Evolutionary conservation across 2,888 invertebrate genomes (phyloP).

Genomic region (Hipparchia semele): DNA sequence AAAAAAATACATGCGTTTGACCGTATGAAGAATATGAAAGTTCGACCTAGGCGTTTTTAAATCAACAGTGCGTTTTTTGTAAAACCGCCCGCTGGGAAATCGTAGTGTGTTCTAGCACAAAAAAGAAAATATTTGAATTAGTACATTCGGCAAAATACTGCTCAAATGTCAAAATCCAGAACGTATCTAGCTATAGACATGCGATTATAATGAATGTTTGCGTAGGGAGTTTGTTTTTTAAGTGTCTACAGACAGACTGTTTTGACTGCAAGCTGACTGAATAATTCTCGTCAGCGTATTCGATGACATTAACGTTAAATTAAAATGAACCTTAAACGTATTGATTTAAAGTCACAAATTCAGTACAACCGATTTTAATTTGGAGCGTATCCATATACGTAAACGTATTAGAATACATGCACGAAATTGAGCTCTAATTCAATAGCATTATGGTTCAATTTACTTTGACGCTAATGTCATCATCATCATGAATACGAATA

Average conservation of each 20-base stretch:
- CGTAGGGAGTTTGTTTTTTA: slow-evolving; percentile 39
- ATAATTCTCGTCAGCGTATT: background rate
- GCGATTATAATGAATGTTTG: slow-evolving; percentile 18
- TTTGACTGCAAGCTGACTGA: background rate
- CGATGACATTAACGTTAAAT: no score
- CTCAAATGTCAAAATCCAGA: slow-evolving; percentile 21
- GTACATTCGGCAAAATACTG: slow-evolving; percentile 9
- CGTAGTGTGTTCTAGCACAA: background rate
- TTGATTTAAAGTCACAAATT: no score
- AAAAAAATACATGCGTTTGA: no score
- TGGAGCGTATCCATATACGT: no score
- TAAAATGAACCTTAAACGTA: no score
- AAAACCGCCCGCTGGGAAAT: background rate
- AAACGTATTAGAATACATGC: no score
- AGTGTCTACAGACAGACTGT: slow-evolving; percentile 28
- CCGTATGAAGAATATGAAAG: no score
- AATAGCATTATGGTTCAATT: no score
- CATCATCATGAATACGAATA: no score
- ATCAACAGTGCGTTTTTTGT: background rate
- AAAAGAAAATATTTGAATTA: slow-evolving; percentile 1
- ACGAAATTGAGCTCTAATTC: no score
- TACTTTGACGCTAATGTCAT: no score
- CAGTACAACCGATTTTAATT: no score
- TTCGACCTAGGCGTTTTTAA: background rate
- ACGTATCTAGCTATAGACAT: slow-evolving; percentile 21